Evolutionary conservation across 2,888 invertebrate species (phyloP).

Genomic region (Drosophila robusta): DNA sequence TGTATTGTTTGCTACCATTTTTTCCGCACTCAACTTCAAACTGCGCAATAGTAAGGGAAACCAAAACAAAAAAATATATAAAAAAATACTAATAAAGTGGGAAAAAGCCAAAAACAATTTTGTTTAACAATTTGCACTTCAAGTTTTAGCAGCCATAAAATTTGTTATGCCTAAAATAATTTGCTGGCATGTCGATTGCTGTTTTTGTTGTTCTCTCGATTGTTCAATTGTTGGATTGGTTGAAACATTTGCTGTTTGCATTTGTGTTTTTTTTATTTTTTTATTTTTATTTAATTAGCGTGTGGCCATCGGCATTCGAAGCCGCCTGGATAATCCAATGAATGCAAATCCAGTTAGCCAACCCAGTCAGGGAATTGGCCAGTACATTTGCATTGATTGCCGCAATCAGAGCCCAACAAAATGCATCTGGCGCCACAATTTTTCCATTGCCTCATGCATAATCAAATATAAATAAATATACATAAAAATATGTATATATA

Average conservation of each 20-base stretch:
- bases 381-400: constrained; percentile 62
- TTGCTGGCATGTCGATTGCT: constrained; percentile 23
- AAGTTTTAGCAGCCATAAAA: constrained; percentile 50
- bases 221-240: constrained; percentile 8
- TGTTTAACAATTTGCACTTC: constrained; percentile 54
- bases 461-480: constrained; percentile 17
- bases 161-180: constrained; percentile 54
- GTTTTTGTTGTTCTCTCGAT: constrained; percentile 3
- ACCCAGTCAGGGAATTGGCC: not conserved
- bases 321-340: constrained; percentile 4
- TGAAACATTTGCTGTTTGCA: constrained; percentile 26
- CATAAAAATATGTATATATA: constrained; percentile 3
- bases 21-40: constrained; percentile 27
- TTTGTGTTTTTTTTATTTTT: constrained; percentile 13
- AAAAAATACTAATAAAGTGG: not conserved
- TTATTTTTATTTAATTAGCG: constrained; percentile 43
- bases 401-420: constrained; percentile 23
- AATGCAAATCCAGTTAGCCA: constrained; percentile 31
- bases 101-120: constrained; percentile 24
- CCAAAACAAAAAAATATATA: constrained; percentile 3
- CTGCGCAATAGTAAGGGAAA: constrained; percentile 41
- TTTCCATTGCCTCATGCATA: constrained; percentile 36
- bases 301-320: constrained; percentile 5
- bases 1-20: constrained; percentile 29
- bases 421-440: constrained; percentile 1